These are phyloP conservation scores for Menidia beryllina DNA, from an alignment of 2,113 vertebrate species.

Conservation along the genomic window DNA sequence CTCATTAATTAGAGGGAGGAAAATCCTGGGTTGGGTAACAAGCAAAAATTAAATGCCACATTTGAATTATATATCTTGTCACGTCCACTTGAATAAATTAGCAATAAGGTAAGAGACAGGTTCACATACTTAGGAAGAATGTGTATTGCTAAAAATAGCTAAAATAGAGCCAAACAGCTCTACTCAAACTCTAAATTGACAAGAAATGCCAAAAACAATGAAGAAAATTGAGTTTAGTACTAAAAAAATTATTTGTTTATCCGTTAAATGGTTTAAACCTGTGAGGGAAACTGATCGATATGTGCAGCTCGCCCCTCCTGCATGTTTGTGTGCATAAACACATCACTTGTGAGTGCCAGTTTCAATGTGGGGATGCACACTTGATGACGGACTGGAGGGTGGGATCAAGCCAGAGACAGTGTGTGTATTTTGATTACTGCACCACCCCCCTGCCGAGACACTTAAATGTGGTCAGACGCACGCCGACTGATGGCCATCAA, in stretches of 20 bases:
- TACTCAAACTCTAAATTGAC: background rate
- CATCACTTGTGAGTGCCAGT: constrained; percentile 61
- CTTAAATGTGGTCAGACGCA: constrained; percentile 78
- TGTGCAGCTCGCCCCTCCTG: background rate
- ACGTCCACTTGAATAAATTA: constrained; percentile 2
- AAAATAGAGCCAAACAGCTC: background rate
- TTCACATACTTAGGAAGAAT: background rate
- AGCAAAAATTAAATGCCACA: constrained; percentile 20
- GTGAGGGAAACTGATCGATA: background rate
- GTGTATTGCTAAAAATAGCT: background rate
- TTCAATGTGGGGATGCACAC: constrained; percentile 33
- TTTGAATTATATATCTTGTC: constrained; percentile 19
- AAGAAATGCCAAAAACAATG: background rate
- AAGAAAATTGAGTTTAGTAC: background rate
- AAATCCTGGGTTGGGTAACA: background rate
- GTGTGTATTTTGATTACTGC: constrained; percentile 70
- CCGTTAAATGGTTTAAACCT: background rate
- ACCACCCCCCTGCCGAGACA: constrained; percentile 65
- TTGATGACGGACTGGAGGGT: constrained; percentile 37
- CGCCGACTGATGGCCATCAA: constrained; percentile 77
- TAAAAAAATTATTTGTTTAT: background rate
- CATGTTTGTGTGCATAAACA: constrained; percentile 59
- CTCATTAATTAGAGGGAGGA: constrained; percentile 14
- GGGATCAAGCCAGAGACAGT: constrained; percentile 18
- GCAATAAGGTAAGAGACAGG: background rate